Evolutionary conservation across 2,888 invertebrate species (phyloP), one percentile per base, ranked within the genome.

Genomic region (Axea sp.): DNA sequence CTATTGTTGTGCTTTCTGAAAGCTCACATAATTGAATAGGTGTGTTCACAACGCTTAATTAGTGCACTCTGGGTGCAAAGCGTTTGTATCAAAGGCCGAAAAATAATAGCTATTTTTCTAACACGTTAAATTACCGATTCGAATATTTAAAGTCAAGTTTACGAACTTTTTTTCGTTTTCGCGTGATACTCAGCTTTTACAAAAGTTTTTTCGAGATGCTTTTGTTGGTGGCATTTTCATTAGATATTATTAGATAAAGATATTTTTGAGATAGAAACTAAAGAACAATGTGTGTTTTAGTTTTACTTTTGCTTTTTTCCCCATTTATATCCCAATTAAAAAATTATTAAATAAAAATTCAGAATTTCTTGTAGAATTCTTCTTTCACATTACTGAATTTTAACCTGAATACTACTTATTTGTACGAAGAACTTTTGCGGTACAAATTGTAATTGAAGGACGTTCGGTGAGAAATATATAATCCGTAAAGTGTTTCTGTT

Each of bases 401-500:
- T 7, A 37, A n/a, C 11, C 24, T 7, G 35, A 14, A 67, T 49
- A 49, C 60, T 60, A 53, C 53, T 69, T 60, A 69, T 69, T n/a
- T n/a, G n/a, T n/a, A n/a, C n/a, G n/a, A n/a, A n/a, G 33, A 60
- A 60, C 53, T 37, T 45, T 60, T 51, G 68, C 43, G 45, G 59
- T 17, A 33, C 43, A 51, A 51, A 43, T 68, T 47, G 43, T 43
- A 68, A 68, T 68, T 68, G 59, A 68, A 59, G 59, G 59, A 68
- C 68, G 43, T 24, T 47, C 45, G 17, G 60, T 51, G 53, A 60
- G 45, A 53, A 69, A 69, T 69, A 55, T 60, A 69, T 69, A 69
- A 69, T 69, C 60, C 51, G 60, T 60, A 69, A 69, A 60, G 43
- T 47, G 62, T 71, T 71, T 41, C 47, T 57, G 55, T 41, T 62